These are phyloP conservation scores for Cyclophora albipunctata DNA, from an alignment of 2,888 invertebrate species.

Conservation along the genomic window DNA sequence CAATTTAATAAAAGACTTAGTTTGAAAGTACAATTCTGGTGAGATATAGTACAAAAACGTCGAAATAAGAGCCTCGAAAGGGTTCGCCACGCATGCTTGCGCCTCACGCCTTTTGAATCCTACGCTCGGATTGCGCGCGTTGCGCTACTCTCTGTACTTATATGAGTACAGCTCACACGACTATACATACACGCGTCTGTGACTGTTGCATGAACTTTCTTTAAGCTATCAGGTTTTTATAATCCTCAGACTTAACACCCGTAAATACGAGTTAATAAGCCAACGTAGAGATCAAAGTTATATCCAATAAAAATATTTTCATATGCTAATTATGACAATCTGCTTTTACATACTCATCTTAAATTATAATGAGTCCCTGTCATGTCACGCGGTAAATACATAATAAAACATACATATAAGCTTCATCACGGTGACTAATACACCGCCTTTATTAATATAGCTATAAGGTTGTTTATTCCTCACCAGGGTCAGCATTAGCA, in stretches of 20 bases:
- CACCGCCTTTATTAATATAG: constrained; percentile 17
- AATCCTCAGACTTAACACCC: too few relatives aligned
- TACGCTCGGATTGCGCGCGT: constrained; percentile 3
- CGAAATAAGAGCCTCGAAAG: constrained; percentile 1
- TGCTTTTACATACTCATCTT: constrained; percentile 19
- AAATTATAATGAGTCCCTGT: constrained; percentile 24
- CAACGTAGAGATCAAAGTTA: too few relatives aligned
- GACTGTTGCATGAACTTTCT: too few relatives aligned
- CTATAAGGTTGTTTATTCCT: constrained; percentile 25
- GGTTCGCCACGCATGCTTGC: constrained; percentile 14
- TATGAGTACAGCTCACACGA: neutral
- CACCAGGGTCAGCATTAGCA: constrained; percentile 27
- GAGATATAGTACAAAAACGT: neutral
- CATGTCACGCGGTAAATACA: constrained; percentile 23
- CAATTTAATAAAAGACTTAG: too few relatives aligned
- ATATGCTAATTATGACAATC: constrained; percentile 15
- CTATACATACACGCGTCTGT: too few relatives aligned
- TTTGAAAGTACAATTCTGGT: too few relatives aligned
- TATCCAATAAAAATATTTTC: constrained; percentile 6
- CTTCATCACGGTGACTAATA: constrained; percentile 19
- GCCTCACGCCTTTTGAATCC: constrained; percentile 13
- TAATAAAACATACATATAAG: constrained; percentile 25
- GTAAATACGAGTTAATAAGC: too few relatives aligned
- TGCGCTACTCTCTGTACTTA: constrained; percentile 4
- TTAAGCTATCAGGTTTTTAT: too few relatives aligned